These are phyloP conservation scores for Clanis bilineata DNA, from an alignment of 2,888 invertebrate genomes.

Conservation along the genomic window DNA sequence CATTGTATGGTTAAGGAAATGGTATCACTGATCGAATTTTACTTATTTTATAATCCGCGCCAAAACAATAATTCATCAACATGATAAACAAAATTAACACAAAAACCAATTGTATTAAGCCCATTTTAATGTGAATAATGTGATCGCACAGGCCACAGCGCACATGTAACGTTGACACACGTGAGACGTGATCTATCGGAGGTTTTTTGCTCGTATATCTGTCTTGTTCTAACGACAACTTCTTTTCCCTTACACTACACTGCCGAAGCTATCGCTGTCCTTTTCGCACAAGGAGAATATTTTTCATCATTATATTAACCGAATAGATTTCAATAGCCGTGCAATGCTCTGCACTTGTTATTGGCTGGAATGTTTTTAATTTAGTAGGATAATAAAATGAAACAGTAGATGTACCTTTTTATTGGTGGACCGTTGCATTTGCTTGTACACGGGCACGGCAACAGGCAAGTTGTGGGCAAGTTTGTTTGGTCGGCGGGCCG, in stretches of 20 bases:
- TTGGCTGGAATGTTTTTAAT: slow-evolving; percentile 35
- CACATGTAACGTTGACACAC: slow-evolving; percentile 41
- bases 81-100: slow-evolving; percentile 23
- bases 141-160: too few relatives aligned
- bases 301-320: slow-evolving; percentile 46
- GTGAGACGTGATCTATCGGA: slow-evolving; percentile 56
- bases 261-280: slow-evolving; percentile 34
- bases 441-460: slow-evolving; percentile 28
- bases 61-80: slow-evolving; percentile 16
- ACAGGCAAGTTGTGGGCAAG: slow-evolving; percentile 61
- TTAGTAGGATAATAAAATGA: slow-evolving; percentile 56
- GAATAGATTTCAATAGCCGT: slow-evolving; percentile 41
- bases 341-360: slow-evolving; percentile 18
- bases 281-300: slow-evolving; percentile 48
- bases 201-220: slow-evolving; percentile 35
- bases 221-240: slow-evolving; percentile 37
- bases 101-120: slow-evolving; percentile 22
- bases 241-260: slow-evolving; percentile 16
- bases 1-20: too few relatives aligned
- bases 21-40: slow-evolving; percentile 41
- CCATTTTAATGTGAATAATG: slow-evolving; percentile 30
- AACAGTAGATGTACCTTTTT: slow-evolving; percentile 41
- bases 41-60: slow-evolving; percentile 41
- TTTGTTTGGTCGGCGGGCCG: slow-evolving; percentile 66
- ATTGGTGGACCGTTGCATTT: slow-evolving; percentile 42